Conservation (phyloP, 2,113 vertebrate genomes). For the Amblyornis subalaris region DNA sequence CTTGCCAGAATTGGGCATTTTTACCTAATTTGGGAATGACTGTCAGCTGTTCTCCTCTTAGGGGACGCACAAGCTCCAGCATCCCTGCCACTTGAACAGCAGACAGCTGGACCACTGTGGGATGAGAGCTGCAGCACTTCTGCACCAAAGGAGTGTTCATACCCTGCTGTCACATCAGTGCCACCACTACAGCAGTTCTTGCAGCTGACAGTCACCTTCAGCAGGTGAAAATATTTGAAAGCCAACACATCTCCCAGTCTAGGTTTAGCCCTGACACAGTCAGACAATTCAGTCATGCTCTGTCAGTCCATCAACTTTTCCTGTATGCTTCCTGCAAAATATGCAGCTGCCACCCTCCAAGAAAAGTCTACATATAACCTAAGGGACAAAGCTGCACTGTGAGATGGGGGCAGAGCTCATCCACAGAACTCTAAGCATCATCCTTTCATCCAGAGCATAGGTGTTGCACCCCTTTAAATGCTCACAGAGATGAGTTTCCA, state of each 20-base stretch:
- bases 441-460: neutral
- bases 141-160: neutral
- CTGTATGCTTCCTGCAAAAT: neutral
- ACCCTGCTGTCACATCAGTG: neutral
- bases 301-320: neutral
- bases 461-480: neutral
- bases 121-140: neutral
- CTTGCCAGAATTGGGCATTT: neutral
- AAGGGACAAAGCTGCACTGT: neutral
- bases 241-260: neutral
- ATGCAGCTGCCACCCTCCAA: neutral
- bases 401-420: neutral
- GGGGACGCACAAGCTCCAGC: neutral
- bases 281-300: neutral
- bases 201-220: neutral
- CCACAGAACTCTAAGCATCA: neutral
- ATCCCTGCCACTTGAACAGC: neutral
- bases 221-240: neutral
- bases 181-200: neutral
- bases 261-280: neutral
- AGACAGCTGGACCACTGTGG: neutral
- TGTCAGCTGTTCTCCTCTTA: neutral
- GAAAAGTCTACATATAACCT: neutral
- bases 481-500: neutral
- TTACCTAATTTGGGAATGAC: constrained; percentile 19